Evolutionary conservation across 2,113 vertebrate species (phyloP), one percentile per base, ranked within the genome.

Genomic region (Corythoichthys haematopterus): DNA sequence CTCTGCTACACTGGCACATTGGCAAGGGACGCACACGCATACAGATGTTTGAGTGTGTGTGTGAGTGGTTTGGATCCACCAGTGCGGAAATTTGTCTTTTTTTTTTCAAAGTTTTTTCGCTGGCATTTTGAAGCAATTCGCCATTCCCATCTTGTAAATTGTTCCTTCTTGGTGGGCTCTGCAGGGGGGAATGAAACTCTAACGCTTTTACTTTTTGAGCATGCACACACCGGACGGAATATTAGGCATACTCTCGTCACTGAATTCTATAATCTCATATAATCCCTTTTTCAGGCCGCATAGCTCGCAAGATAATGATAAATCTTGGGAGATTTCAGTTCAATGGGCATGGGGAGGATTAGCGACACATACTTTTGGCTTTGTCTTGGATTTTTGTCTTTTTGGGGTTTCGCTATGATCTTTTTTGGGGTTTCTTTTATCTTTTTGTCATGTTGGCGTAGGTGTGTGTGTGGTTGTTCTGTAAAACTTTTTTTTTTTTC

Each of bases 1-100:
- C 85, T 84, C 73, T 1, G 37, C 84, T 85, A 78, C 81, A 64
- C 71, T 56, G 70, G 63, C 71, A 86, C 72, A 75, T 71, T 63
- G 56, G 3, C 69, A 16, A 76, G 12, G 56, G 62, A 68, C 64
- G 67, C 70, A 70, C 64, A 64, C 59, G n/a, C n/a, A n/a, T n/a
- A 68, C n/a, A 10, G 6, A 64, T 13, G 16, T 28, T 12, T 36
- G 7, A 55, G 66, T 63, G 9, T 73, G 48, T 78, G 73, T 75
- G 37, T 71, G 43, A 66, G 59, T 70, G 68, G 59, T 81, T 64
- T 79, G 57, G 11, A 62, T 62, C 43, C 43, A 62, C 40, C 43
- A 43, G 60, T 47, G 43, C n/a, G 28, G 40, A 62, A 62, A 62
- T 46, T 13, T 46, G 40, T 33, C 12, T 20, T 14, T 40, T 43